These are phyloP conservation scores for Terrapene triunguis DNA, from an alignment of 2,113 vertebrate species.

Conservation along the genomic window DNA sequence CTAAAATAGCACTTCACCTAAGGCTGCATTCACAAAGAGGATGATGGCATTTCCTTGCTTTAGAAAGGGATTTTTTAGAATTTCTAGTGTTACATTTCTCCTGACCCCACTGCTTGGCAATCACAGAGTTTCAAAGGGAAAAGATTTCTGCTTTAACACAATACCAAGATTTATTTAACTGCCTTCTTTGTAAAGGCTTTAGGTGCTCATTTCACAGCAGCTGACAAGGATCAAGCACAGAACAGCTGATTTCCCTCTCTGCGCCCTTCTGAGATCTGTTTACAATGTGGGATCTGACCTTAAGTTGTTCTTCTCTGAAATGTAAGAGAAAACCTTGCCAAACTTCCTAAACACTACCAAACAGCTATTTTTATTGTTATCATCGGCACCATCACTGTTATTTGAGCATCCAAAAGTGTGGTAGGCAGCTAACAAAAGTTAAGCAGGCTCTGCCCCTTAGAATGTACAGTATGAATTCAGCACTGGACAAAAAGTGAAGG, in stretches of 20 bases:
- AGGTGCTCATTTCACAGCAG: neutral
- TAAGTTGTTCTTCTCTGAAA: constrained; percentile 12
- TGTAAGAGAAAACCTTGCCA: neutral
- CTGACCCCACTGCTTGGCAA: constrained; percentile 3
- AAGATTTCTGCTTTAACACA: neutral
- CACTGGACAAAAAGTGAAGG: neutral
- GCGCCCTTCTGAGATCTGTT: neutral
- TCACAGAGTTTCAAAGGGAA: neutral
- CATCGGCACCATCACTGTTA: neutral
- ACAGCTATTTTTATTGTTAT: neutral
- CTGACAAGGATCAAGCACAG: neutral
- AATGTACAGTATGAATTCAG: neutral
- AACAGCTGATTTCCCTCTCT: neutral
- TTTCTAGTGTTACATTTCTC: constrained; percentile 5
- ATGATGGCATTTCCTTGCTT: constrained; percentile 5
- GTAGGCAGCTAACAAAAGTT: neutral
- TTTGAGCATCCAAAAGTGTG: fast-evolving
- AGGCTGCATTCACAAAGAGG: constrained; percentile 3
- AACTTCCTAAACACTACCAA: neutral
- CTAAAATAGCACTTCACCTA: constrained; percentile 1
- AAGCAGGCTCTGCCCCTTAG: neutral
- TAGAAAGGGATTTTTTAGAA: constrained; percentile 12
- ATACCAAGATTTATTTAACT: neutral
- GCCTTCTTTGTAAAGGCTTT: neutral
- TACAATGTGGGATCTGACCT: neutral